phyloP scores from a whole-genome alignment of 2,888 invertebrate genomes.

The Erynnis tages region DNA sequence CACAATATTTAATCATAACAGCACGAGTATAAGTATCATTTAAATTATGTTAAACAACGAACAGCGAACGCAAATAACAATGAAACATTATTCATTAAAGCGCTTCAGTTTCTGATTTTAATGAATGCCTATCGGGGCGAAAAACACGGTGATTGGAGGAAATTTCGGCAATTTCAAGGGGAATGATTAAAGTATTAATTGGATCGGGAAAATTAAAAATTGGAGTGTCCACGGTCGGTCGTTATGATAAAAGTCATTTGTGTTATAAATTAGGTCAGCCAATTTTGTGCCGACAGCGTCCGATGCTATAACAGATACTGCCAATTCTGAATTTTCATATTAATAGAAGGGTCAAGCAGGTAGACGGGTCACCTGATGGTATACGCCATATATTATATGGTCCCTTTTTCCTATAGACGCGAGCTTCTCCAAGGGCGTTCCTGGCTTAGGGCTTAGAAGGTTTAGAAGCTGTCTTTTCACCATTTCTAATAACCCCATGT shows the following conservation, averaged over 20 bases:
- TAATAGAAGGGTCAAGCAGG: too few species aligned
- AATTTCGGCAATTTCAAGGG: slow-evolving; percentile 12
- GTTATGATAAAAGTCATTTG: slow-evolving; percentile 17
- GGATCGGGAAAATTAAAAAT: slow-evolving; percentile 23
- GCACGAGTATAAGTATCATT: too few species aligned
- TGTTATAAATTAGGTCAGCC: slow-evolving; percentile 11
- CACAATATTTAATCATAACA: not conserved
- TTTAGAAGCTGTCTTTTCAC: too few species aligned
- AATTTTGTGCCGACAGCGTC: not conserved
- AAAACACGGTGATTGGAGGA: slow-evolving; percentile 18
- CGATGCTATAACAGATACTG: not conserved
- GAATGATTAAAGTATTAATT: slow-evolving; percentile 19
- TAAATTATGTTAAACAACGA: not conserved
- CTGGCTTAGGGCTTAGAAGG: too few species aligned
- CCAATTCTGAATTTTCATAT: not conserved
- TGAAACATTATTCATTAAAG: slow-evolving; percentile 12
- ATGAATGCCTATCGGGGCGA: slow-evolving; percentile 8
- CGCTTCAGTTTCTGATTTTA: slow-evolving; percentile 11
- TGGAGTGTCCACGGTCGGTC: slow-evolving; percentile 1
- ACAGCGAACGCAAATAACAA: not conserved
- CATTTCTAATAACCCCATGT: too few species aligned
- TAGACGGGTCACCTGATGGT: too few species aligned
- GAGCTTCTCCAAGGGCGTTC: too few species aligned
- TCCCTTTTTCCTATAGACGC: too few species aligned
- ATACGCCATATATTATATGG: too few species aligned